Percentiles rank a stretch among this genome's conserved stretches.
These are phyloP conservation scores for Luperina testacea DNA, from an alignment of 2,888 invertebrate species.

Conservation along the genomic window DNA sequence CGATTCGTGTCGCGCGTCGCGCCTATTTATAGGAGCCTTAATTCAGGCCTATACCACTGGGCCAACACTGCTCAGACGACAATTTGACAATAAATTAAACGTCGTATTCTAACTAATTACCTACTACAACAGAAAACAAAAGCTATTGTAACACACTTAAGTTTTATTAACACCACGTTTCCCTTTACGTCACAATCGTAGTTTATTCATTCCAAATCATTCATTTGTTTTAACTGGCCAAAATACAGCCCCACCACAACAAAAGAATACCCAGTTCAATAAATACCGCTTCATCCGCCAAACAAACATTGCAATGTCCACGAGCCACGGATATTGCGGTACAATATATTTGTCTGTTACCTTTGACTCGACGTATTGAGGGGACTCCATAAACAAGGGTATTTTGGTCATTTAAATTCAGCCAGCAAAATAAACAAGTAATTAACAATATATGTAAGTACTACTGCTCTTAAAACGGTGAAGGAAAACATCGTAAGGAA, in stretches of 20 bases:
- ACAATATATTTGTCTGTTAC: not conserved
- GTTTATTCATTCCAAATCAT: not conserved
- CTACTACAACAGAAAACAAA: not conserved
- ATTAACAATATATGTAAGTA: too few species aligned
- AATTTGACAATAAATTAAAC: too few species aligned
- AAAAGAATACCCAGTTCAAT: slow-evolving; percentile 10
- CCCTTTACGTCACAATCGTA: not conserved
- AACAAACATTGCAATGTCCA: slow-evolving; percentile 7
- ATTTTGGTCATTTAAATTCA: not conserved
- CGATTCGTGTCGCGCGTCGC: too few species aligned
- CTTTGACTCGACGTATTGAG: not conserved
- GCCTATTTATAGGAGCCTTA: too few species aligned
- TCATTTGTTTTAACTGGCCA: not conserved
- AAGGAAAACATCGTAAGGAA: too few species aligned
- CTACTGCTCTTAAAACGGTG: too few species aligned
- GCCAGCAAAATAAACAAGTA: not conserved
- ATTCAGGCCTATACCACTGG: too few species aligned
- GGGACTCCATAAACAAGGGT: not conserved
- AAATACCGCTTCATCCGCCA: not conserved
- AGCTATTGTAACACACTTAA: not conserved
- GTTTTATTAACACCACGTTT: not conserved
- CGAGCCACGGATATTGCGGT: slow-evolving; percentile 23
- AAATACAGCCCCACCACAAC: not conserved
- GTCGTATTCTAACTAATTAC: too few species aligned
- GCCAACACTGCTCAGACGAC: too few species aligned